These are phyloP conservation scores for Heliconius charithonia DNA, from an alignment of 2,888 invertebrate genomes.

Conservation along the genomic window DNA sequence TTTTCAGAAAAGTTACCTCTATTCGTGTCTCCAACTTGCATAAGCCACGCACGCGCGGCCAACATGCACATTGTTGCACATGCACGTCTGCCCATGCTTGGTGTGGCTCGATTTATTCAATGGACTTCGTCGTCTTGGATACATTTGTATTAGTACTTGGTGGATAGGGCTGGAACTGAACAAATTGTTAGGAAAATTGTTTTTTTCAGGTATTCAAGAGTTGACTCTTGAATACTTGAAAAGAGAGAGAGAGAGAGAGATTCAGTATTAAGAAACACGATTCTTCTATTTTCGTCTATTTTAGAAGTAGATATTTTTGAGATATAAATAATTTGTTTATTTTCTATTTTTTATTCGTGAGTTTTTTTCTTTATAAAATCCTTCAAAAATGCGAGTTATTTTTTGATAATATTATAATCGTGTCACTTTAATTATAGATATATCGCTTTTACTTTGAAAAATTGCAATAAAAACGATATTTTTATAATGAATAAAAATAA, in stretches of 20 bases:
- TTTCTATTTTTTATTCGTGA: no score
- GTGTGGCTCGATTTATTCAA: slow-evolving; percentile 71
- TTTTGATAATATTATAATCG: background rate
- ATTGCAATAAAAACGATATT: background rate
- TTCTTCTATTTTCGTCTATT: no score
- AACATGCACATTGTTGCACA: slow-evolving; percentile 50
- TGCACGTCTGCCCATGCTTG: slow-evolving; percentile 47
- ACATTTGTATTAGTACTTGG: slow-evolving; percentile 62
- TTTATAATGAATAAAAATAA: no score
- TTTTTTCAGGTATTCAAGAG: no score
- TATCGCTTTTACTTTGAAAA: background rate
- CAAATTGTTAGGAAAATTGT: background rate
- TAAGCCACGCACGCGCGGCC: slow-evolving; percentile 46
- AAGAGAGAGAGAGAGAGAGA: no score
- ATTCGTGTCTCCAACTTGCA: slow-evolving; percentile 36
- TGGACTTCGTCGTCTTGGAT: slow-evolving; percentile 67
- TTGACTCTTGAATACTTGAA: no score
- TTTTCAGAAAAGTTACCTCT: background rate
- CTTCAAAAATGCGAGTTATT: background rate
- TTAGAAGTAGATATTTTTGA: no score
- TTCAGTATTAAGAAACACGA: no score
- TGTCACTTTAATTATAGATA: no score
- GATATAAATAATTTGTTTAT: no score
- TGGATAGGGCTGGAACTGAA: slow-evolving; percentile 41
- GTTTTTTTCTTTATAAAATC: no score